Base-by-base conservation (phyloP, 2,797 vertebrate genomes). In the Hippopotamyrus pictus region DNA sequence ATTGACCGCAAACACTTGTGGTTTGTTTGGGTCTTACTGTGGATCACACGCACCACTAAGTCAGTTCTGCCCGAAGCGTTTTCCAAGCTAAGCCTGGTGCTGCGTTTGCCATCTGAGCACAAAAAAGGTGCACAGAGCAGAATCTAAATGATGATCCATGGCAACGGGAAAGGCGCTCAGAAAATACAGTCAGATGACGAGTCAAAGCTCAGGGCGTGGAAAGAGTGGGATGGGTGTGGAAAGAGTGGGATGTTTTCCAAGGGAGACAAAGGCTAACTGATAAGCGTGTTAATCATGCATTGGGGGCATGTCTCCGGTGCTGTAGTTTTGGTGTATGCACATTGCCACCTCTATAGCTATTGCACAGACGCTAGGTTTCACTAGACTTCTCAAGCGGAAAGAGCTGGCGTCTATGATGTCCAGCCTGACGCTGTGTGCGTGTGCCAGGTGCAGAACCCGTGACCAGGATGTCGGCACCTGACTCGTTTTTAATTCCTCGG, bases 201-300 rank as follows among this genome's bases (percentile, higher is more conserved):
- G 73, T 79, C 69, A 79, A n/a, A 44, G 37, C 73, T 41, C 14
- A 17, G 73, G 73, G 37, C 14, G 17, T 79, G 73, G 37, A 79
- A 79, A 44, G 5, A 79, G 14, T 79, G 37, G 73, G 37, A 79
- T 44, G 73, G 73, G 17, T 11, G 73, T 79, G 73, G 33, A 79
- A 79, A 79, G 37, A 79, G 14, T 79, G 37, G 73, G 73, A 79
- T 44, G 73, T 79, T 44, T 79, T 79, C 73, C 33, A 44, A 79
- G 73, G 73, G 73, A 79, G 73, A 79, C 73, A 79, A 79, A 79
- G 73, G 33, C 37, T 79, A 44, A 41, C 73, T 79, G 73, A 79
- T 79, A 79, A 79, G 73, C 37, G 33, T 44, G 73, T 79, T 79
- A 79, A 79, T 79, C 73, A 79, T 41, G 73, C 17, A 44, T 17